Base-by-base conservation (phyloP, 2,888 invertebrate species). In the Mylabris sibirica region DNA sequence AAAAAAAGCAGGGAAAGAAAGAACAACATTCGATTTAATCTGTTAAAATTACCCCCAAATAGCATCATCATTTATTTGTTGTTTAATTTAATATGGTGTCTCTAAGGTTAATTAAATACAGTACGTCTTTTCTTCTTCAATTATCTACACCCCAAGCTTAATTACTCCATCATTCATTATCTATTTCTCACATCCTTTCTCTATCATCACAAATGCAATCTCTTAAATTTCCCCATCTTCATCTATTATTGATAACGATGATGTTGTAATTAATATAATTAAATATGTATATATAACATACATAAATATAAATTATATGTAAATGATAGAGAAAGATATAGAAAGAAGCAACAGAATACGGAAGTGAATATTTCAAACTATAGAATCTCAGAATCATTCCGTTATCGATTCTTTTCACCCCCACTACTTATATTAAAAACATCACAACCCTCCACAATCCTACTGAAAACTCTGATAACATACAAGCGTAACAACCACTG, bases 71-170 rank as follows among this genome's bases (percentile, higher is more conserved):
- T n/a, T 44, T 44, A n/a, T 6, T 17, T 44, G 17, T 38, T 44
- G 44, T 17, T 41, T n/a, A 41, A 44, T 44, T 44, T 44, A 44
- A 44, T 44, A 44, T 44, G 44, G 44, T 44, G 44, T 44, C 44
- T 44, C 44, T 44, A 44, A 44, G n/a, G 44, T 44, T 44, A 44
- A 44, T 44, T 44, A 44, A 44, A 44, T 44, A 44, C 44, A 44
- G 44, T 44, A 17, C 44, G 44, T 44, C 44, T 44, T 44, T 44
- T 44, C 44, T 44, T 44, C 2, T 17, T 44, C 3, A n/a, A 44
- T 44, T 44, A 44, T 44, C 12, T 6, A 44, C 44, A n/a, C 44
- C 44, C 44, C 44, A 44, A 44, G 44, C 44, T 44, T 44, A 44
- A 44, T 44, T 44, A 44, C 44, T 44, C 1, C 17, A 44, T 6